A percentile compares a stretch with the other conserved stretches of the same genome.
Evolutionary conservation across 2,888 invertebrate species (phyloP).

Genomic region (Heliconius aoede): DNA sequence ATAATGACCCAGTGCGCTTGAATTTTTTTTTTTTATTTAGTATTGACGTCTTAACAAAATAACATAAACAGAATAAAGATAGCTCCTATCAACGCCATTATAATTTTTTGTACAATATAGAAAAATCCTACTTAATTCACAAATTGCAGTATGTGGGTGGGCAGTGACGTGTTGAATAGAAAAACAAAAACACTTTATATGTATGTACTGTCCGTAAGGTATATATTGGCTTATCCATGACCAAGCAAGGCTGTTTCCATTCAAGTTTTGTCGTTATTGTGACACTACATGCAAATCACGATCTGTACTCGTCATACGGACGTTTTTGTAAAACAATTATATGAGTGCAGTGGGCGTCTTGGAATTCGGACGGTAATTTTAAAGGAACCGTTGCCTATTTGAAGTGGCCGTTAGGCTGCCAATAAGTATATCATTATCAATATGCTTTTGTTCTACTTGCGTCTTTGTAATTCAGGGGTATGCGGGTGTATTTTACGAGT

Average conservation of each 20-base stretch:
- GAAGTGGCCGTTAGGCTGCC: constrained; percentile 15
- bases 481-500: constrained; percentile 9
- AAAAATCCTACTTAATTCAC: neutral
- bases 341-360: constrained; percentile 47
- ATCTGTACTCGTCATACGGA: constrained; percentile 60
- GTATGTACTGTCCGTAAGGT: neutral
- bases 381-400: constrained; percentile 36
- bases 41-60: neutral
- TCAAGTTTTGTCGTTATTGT: constrained; percentile 54
- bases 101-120: neutral
- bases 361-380: constrained; percentile 48
- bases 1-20: neutral
- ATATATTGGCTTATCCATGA: neutral
- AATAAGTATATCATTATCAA: neutral
- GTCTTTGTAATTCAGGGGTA: neutral
- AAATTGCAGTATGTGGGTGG: constrained; percentile 42
- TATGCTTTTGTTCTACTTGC: neutral
- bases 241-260: constrained; percentile 19
- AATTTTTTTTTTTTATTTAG: neutral
- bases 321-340: constrained; percentile 62
- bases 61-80: neutral
- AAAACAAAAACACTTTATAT: constrained; percentile 20
- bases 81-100: neutral
- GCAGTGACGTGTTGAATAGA: constrained; percentile 19
- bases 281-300: constrained; percentile 69